These are phyloP conservation scores for Tachysurus vachellii DNA, from an alignment of 2,113 vertebrate species.

Conservation along the genomic window DNA sequence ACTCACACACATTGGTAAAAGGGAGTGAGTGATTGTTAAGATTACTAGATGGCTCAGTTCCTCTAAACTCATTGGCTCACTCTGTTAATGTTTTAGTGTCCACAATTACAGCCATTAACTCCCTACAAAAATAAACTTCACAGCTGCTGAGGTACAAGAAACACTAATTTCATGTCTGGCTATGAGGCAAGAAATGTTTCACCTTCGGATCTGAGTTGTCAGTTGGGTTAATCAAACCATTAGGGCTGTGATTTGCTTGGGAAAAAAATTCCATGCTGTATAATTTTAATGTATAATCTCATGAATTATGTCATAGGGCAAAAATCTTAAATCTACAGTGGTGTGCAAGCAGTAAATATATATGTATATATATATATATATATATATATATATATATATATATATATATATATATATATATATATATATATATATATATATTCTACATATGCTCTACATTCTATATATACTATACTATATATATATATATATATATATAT, in stretches of 20 bases:
- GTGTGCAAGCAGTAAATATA: background rate
- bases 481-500: no score
- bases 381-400: no score
- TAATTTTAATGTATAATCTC: background rate
- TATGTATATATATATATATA: no score
- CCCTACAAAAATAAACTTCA: slow-evolving; percentile 64
- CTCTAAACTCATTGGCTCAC: slow-evolving; percentile 43
- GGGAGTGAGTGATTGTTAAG: slow-evolving; percentile 37
- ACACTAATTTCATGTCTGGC: slow-evolving; percentile 47
- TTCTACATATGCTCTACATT: no score
- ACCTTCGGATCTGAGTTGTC: slow-evolving; percentile 28
- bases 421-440: no score
- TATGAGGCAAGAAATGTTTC: slow-evolving; percentile 32
- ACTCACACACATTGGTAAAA: slow-evolving; percentile 19
- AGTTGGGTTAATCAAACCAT: slow-evolving; percentile 42
- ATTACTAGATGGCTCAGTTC: slow-evolving; percentile 46
- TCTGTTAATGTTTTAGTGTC: slow-evolving; percentile 61
- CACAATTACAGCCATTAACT: slow-evolving; percentile 65
- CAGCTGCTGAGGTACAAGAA: slow-evolving; percentile 56
- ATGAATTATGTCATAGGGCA: background rate
- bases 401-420: no score
- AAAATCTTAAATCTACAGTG: background rate
- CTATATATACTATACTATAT: no score
- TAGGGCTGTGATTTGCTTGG: slow-evolving; percentile 23
- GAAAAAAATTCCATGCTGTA: slow-evolving; percentile 5